A percentile compares a stretch with the other conserved stretches of the same genome.
phyloP scores from a whole-genome alignment of 2,888 invertebrate genomes.

The Acanthosepion esculentum region DNA sequence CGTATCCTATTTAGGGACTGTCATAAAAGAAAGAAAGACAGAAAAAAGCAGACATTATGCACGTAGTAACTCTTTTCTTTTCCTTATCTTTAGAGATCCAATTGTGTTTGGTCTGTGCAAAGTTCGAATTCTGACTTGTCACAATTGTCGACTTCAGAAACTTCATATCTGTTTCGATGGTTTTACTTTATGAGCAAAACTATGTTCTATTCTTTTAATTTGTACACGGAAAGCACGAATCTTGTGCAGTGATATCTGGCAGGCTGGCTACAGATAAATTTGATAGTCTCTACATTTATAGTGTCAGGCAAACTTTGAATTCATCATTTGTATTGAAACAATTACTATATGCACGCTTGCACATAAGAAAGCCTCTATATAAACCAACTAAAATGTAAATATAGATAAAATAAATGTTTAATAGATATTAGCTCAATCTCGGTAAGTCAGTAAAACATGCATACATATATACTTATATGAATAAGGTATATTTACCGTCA shows the following conservation, averaged over 20 bases:
- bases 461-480: background rate
- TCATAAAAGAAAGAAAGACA: no score
- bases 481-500: no score
- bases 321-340: background rate
- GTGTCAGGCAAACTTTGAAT: conserved; percentile 8
- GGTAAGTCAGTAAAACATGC: background rate
- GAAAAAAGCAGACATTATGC: no score
- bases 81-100: no score
- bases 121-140: background rate
- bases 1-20: no score
- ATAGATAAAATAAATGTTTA: background rate
- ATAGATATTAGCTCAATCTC: background rate
- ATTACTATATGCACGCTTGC: background rate
- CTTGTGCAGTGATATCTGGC: background rate
- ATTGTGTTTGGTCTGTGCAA: no score
- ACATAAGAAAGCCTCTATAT: background rate
- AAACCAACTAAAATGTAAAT: background rate
- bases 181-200: background rate
- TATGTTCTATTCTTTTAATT: background rate
- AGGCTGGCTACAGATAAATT: background rate
- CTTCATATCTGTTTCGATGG: no score
- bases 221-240: background rate
- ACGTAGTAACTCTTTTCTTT: no score
- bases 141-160: background rate
- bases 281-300: background rate